A percentile compares a stretch with the other conserved stretches of the same genome.
These are phyloP conservation scores for Gymnocheta viridis DNA, from an alignment of 2,888 invertebrate genomes.

Conservation along the genomic window DNA sequence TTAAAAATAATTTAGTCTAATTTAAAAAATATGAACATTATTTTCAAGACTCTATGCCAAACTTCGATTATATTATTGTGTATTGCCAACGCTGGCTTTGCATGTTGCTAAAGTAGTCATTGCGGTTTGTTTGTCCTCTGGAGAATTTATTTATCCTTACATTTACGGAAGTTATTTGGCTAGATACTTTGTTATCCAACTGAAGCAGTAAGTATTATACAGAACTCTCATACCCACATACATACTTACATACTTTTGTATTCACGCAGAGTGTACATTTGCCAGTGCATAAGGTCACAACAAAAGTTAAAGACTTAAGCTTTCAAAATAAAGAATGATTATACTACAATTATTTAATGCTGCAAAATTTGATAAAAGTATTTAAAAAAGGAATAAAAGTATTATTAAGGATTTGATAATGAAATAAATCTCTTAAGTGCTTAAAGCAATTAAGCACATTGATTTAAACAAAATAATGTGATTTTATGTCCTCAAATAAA, in stretches of 20 bases:
- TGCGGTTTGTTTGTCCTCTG: constrained; percentile 1
- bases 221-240: too few relatives aligned
- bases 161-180: constrained; percentile 14
- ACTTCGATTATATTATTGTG: neutral
- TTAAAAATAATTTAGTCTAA: neutral
- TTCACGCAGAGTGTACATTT: neutral
- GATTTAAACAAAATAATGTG: neutral
- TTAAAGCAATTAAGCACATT: neutral
- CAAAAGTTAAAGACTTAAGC: constrained; percentile 13
- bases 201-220: neutral
- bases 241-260: neutral
- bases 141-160: neutral
- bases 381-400: neutral
- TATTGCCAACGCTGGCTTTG: neutral
- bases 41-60: neutral
- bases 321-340: neutral
- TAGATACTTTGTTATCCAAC: neutral
- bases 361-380: neutral
- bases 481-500: neutral
- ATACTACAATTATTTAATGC: neutral
- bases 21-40: neutral
- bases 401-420: neutral
- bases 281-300: neutral
- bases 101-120: constrained; percentile 1
- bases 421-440: neutral